Evolutionary conservation across 2,888 invertebrate species (phyloP).

Genomic region (Liodrosophila aerea): DNA sequence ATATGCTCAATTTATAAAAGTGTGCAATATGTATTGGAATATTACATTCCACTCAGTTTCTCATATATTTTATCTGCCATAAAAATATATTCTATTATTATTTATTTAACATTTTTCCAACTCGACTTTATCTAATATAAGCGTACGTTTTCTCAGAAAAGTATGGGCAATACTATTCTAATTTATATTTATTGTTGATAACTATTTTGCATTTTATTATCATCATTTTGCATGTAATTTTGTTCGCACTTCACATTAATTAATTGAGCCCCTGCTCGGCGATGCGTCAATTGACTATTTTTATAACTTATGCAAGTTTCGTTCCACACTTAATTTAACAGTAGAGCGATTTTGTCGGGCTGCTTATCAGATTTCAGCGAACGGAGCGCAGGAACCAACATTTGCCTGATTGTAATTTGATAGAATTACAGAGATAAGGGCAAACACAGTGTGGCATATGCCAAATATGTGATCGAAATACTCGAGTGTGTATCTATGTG

Average conservation of each 20-base stretch:
- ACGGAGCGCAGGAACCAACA: conserved; percentile 18
- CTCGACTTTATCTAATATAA: too few relatives aligned
- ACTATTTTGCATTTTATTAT: background rate
- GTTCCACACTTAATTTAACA: conserved; percentile 64
- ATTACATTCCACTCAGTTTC: too few relatives aligned
- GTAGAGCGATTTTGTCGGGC: conserved; percentile 68
- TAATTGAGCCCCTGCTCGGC: conserved; percentile 57
- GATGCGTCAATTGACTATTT: conserved; percentile 58
- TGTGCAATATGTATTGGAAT: too few relatives aligned
- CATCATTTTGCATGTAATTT: background rate
- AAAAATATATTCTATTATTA: too few relatives aligned
- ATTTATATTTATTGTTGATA: background rate
- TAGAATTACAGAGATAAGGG: conserved; percentile 61
- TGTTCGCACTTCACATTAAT: conserved; percentile 45
- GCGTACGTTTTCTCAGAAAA: too few relatives aligned
- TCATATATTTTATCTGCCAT: too few relatives aligned
- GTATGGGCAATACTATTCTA: too few relatives aligned
- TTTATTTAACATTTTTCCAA: too few relatives aligned
- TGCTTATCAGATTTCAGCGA: conserved; percentile 61
- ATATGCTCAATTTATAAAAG: too few relatives aligned
- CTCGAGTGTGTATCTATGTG: background rate
- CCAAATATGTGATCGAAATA: conserved; percentile 38
- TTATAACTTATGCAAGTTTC: conserved; percentile 40
- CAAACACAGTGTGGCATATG: conserved; percentile 36
- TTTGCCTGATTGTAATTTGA: conserved; percentile 57